Conservation (phyloP, 2,797 vertebrate genomes). For the Melanotaenia parkinsoni region DNA sequence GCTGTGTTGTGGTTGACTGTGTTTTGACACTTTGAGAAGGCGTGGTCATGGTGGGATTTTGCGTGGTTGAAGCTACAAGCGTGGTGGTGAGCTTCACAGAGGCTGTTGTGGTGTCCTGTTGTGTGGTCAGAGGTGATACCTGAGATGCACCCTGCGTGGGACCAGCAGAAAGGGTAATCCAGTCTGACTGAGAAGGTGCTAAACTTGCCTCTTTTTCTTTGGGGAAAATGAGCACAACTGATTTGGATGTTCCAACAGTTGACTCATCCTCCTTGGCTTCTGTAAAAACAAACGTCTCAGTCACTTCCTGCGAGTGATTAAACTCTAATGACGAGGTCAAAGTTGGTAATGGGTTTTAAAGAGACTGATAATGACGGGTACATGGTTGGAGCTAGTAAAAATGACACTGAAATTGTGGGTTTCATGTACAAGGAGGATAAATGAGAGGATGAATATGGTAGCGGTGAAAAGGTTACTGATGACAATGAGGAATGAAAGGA, state of each 20-base stretch:
- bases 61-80: slow-evolving; percentile 62
- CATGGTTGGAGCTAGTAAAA: slow-evolving; percentile 9
- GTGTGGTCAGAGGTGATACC: slow-evolving; percentile 75
- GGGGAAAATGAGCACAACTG: slow-evolving; percentile 71
- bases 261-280: slow-evolving; percentile 82
- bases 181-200: slow-evolving; percentile 79
- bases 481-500: slow-evolving; percentile 15
- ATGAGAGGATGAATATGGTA: slow-evolving; percentile 21
- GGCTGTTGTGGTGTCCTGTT: slow-evolving; percentile 67
- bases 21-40: slow-evolving; percentile 68
- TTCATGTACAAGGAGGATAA: slow-evolving; percentile 21
- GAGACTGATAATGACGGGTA: slow-evolving; percentile 26
- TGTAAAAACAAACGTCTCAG: slow-evolving; percentile 86
- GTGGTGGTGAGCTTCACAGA: slow-evolving; percentile 66
- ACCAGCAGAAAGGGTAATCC: slow-evolving; percentile 68
- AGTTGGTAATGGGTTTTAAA: slow-evolving; percentile 44
- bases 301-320: slow-evolving; percentile 57
- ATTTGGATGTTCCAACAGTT: slow-evolving; percentile 81
- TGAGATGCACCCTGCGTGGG: slow-evolving; percentile 74
- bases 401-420: neutral
- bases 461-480: neutral
- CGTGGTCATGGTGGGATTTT: slow-evolving; percentile 56
- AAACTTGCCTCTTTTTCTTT: slow-evolving; percentile 80
- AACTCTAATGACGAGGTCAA: slow-evolving; percentile 27
- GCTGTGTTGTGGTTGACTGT: slow-evolving; percentile 73